Conservation (phyloP, 2,797 vertebrate genomes). For the Oophaga sylvatica region DNA sequence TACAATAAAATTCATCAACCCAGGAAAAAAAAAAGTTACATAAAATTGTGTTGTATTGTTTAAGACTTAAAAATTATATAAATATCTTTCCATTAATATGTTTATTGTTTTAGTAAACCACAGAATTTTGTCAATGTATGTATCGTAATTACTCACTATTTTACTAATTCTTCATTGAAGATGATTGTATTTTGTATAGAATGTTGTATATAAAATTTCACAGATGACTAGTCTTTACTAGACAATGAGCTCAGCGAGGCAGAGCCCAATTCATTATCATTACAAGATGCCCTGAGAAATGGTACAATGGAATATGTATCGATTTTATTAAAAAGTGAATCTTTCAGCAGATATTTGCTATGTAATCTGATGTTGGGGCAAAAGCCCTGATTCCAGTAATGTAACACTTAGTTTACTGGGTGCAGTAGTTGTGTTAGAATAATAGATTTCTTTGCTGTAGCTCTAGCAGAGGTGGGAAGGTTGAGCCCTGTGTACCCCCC, state of each 20-base stretch:
- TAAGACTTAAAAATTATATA: not conserved
- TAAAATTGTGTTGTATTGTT: not conserved
- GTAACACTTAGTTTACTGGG: too few relatives aligned
- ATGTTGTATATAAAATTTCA: not conserved
- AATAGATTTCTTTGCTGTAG: too few relatives aligned
- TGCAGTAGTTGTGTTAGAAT: too few relatives aligned
- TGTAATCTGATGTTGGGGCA: too few relatives aligned
- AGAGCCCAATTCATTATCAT: not conserved
- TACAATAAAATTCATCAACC: not conserved
- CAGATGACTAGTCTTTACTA: not conserved
- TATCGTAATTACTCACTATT: not conserved
- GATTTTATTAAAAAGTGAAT: not conserved
- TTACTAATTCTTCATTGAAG: not conserved
- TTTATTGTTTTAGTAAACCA: not conserved
- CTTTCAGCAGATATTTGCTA: too few relatives aligned
- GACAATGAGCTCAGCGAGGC: not conserved
- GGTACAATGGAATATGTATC: not conserved
- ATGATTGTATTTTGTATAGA: slow-evolving; percentile 5
- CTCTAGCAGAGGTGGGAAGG: too few relatives aligned
- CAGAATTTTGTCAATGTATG: not conserved
- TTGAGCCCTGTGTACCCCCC: too few relatives aligned
- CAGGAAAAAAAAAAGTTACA: not conserved
- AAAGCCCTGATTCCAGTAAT: too few relatives aligned
- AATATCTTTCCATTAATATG: not conserved
- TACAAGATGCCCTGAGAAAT: not conserved